Evolutionary conservation across 2,888 invertebrate genomes (phyloP), one percentile per base, ranked within the genome.

Genomic region (Ornithoptera priamus): DNA sequence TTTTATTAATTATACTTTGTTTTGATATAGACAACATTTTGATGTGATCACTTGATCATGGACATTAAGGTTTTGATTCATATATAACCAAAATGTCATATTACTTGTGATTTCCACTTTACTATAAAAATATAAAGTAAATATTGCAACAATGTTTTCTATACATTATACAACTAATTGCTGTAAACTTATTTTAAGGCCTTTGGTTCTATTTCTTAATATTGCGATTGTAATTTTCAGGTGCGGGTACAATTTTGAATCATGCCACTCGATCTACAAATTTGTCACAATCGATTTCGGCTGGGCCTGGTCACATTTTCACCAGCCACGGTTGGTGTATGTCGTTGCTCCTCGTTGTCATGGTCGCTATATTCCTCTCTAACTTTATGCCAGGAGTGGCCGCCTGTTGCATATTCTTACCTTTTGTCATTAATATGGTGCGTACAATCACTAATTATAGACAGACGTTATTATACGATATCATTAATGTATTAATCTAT

Each of bases 401-500:
- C 2, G 81, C 80, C 0, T 78, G 81, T 22, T 71, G 73, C 3
- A 5, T 80, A 0, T 78, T 82, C 15, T 58, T 85, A 62, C 89
- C 89, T 0, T 78, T 83, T 24, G 74, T 88, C 7, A 24, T 87
- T 7, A 75, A 78, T 64, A 77, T 86, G 83, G 88, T 88, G 75
- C 73, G 75, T 67, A 22, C 8, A 39, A 18, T 18, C 18, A 12
- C 15, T 18, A 53, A 12, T 53, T 18, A 53, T n/a, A 53, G 15
- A 17, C 15, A 2, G 15, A 15, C 5, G 5, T 50, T 17, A 15
- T 50, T 15, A 17, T 50, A 18, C 1, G 50, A 18, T 1, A 50
- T 17, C 17, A 50, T 6, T 15, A 12, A 46, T 46, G 46, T 46
- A 12, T 46, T 46, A 6, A 46, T 15, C 3, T 15, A 46, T 6